Evolutionary conservation across 2,888 invertebrate genomes (phyloP).

Genomic region (Empis stercorea): DNA sequence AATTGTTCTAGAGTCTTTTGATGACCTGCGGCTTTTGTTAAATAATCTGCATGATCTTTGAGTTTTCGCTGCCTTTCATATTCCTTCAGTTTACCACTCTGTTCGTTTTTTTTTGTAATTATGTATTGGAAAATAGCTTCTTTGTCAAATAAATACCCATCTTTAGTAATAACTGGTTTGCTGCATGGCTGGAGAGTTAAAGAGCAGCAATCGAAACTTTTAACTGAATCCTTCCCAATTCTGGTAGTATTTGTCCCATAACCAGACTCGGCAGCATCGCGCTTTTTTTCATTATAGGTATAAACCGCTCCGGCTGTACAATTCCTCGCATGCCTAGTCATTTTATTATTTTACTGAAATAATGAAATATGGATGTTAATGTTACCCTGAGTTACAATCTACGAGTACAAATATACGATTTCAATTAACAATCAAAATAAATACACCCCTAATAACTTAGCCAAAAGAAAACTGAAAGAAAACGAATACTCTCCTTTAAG

Average conservation of each 20-base stretch:
- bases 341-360: too few relatives aligned
- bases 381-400: too few relatives aligned
- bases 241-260: constrained; percentile 79
- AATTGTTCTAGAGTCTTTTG: constrained; percentile 65
- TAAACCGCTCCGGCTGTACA: constrained; percentile 98
- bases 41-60: constrained; percentile 38
- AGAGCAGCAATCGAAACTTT: constrained; percentile 96
- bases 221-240: constrained; percentile 51
- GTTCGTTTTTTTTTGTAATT: constrained; percentile 85
- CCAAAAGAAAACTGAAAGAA: too few relatives aligned
- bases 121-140: constrained; percentile 94
- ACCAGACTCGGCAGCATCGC: constrained; percentile 87
- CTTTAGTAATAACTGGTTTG: constrained; percentile 78
- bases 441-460: too few relatives aligned
- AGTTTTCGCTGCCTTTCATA: constrained; percentile 77
- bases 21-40: constrained; percentile 54
- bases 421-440: too few relatives aligned
- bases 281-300: constrained; percentile 94
- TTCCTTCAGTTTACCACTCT: constrained; percentile 76
- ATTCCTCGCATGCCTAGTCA: constrained; percentile 96
- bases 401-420: too few relatives aligned
- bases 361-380: too few relatives aligned
- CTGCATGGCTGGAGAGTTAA: constrained; percentile 92
- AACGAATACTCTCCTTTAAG: too few relatives aligned
- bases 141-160: constrained; percentile 92